These are phyloP conservation scores for Rapana venosa DNA, from an alignment of 2,888 invertebrate species.

Conservation along the genomic window DNA sequence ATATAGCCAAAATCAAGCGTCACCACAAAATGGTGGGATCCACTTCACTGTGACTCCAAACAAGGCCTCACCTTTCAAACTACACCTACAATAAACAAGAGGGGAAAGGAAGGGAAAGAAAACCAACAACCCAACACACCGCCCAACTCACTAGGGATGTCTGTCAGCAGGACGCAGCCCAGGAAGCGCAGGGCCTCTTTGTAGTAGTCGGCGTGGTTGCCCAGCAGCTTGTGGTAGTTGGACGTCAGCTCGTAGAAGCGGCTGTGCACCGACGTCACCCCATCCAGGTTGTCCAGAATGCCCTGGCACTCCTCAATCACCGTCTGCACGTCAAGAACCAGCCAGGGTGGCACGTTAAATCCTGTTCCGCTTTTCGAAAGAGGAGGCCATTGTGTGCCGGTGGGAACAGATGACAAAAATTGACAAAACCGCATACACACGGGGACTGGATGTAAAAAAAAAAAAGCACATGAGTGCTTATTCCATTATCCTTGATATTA, in stretches of 20 bases:
- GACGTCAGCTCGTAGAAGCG: constrained; percentile 95
- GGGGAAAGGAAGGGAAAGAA: not conserved
- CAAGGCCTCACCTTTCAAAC: too few relatives aligned
- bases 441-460: too few relatives aligned
- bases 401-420: too few relatives aligned
- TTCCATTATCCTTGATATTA: too few relatives aligned
- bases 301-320: constrained; percentile 92
- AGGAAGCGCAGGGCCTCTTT: constrained; percentile 90
- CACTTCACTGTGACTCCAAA: too few relatives aligned
- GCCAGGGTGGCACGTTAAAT: too few relatives aligned
- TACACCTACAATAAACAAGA: not conserved
- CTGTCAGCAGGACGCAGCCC: constrained; percentile 86
- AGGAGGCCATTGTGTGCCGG: too few relatives aligned
- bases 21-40: too few relatives aligned
- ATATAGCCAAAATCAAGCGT: too few relatives aligned
- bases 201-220: constrained; percentile 93
- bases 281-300: constrained; percentile 92
- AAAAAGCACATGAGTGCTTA: too few relatives aligned
- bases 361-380: too few relatives aligned
- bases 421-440: too few relatives aligned
- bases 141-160: constrained; percentile 80
- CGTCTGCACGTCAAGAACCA: constrained; percentile 80
- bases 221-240: constrained; percentile 88
- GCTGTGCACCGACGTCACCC: constrained; percentile 94
- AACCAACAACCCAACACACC: not conserved